Percentiles rank a stretch among this genome's conserved stretches.
Evolutionary conservation across 1,140 invertebrate genomes (phyloP).

Genomic region (Diachasmimorpha longicaudata): DNA sequence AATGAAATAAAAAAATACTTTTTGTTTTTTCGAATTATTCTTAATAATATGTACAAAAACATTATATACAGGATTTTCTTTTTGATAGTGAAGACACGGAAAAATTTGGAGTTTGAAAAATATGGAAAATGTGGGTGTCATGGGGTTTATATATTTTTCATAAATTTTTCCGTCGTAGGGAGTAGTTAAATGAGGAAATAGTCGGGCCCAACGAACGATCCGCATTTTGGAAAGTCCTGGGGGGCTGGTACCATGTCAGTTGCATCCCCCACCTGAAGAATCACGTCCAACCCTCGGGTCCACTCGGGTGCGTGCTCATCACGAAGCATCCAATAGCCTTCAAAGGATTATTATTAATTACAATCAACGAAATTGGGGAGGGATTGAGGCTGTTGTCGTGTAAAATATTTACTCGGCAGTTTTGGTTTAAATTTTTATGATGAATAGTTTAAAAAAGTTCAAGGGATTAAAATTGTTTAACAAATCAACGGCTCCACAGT

Average conservation of each 20-base stretch:
- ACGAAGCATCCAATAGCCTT: conserved; percentile 75
- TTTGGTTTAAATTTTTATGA: background rate
- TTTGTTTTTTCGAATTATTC: background rate
- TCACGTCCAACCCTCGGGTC: conserved; percentile 64
- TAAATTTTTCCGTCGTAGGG: too few relatives aligned
- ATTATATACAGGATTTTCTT: conserved; percentile 15
- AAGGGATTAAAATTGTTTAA: too few relatives aligned
- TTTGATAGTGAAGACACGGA: too few relatives aligned
- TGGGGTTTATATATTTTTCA: too few relatives aligned
- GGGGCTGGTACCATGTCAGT: conserved; percentile 55
- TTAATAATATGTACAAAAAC: conserved; percentile 23
- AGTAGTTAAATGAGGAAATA: conserved; percentile 63
- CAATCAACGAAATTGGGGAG: background rate
- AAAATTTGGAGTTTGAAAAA: too few relatives aligned
- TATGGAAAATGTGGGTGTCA: too few relatives aligned
- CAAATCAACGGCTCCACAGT: too few relatives aligned
- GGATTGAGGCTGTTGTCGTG: too few relatives aligned
- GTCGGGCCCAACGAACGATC: conserved; percentile 63
- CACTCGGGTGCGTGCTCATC: conserved; percentile 68
- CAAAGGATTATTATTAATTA: conserved; percentile 17
- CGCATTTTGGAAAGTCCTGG: conserved; percentile 62
- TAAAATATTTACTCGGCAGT: too few relatives aligned
- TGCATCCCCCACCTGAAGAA: conserved; percentile 62
- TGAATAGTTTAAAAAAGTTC: too few relatives aligned
- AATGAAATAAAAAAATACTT: background rate